Percentiles rank a stretch among this genome's conserved stretches.
Conservation (phyloP, 2,797 vertebrate genomes). For the Hyperoplus immaculatus region DNA sequence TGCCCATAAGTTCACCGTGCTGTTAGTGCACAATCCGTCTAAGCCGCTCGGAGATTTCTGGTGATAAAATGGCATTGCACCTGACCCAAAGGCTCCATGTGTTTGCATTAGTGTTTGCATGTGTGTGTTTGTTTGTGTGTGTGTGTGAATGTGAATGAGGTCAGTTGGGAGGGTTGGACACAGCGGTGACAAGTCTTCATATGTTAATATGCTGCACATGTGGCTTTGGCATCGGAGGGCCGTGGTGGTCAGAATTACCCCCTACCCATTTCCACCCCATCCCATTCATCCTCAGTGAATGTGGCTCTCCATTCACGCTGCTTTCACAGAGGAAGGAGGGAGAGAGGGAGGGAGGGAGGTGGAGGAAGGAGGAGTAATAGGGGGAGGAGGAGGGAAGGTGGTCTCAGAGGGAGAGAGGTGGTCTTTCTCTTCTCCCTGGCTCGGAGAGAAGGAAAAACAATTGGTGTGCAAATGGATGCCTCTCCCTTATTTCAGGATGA, state of each 20-base stretch:
- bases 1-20: conserved; percentile 58
- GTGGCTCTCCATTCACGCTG: conserved; percentile 85
- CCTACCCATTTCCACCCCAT: conserved; percentile 82
- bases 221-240: conserved; percentile 77
- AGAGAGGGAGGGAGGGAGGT: conserved; percentile 21
- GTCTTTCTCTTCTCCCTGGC: conserved; percentile 81
- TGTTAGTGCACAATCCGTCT: conserved; percentile 44
- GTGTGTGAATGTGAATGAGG: conserved; percentile 70
- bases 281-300: conserved; percentile 84
- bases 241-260: conserved; percentile 81
- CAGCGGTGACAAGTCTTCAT: conserved; percentile 83
- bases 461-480: conserved; percentile 87
- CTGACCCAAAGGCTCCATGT: conserved; percentile 66
- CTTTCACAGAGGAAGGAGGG: conserved; percentile 81
- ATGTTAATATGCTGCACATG: conserved; percentile 87
- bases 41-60: conserved; percentile 60
- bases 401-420: conserved; percentile 82
- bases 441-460: conserved; percentile 85
- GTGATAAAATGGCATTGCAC: conserved; percentile 70
- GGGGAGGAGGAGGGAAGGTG: conserved; percentile 59
- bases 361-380: conserved; percentile 31
- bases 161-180: conserved; percentile 76
- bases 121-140: not conserved
- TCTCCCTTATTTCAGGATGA: conserved; percentile 80
- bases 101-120: not conserved